Evolutionary conservation across 2,888 invertebrate species (phyloP).

Genomic region (Hyposoter didymator): DNA sequence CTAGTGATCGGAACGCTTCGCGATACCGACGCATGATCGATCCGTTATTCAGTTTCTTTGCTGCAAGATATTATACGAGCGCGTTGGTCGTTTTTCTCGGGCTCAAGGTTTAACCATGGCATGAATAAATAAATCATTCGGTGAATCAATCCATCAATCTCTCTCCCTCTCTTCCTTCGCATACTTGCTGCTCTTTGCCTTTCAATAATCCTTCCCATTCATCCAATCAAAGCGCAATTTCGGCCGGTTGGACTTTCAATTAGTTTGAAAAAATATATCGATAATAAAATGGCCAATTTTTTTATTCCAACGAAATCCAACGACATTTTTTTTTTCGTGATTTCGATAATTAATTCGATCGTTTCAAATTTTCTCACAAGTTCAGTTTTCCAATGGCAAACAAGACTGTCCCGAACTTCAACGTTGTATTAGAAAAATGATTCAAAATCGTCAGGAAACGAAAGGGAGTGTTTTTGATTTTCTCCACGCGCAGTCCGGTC

Average conservation of each 20-base stretch:
- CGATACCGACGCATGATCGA: not conserved
- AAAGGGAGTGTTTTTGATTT: too few species aligned
- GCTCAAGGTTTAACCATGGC: constrained; percentile 12
- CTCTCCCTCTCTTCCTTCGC: constrained; percentile 13
- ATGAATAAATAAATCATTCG: constrained; percentile 16
- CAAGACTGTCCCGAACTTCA: too few species aligned
- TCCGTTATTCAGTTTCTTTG: not conserved
- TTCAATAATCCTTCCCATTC: not conserved
- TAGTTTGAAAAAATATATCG: not conserved
- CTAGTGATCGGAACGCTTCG: not conserved
- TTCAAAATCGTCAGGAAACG: too few species aligned
- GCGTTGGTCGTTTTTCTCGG: not conserved
- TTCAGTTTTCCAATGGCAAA: too few species aligned
- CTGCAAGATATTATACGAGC: not conserved
- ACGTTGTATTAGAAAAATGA: too few species aligned
- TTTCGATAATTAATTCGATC: too few species aligned
- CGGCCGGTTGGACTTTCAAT: not conserved
- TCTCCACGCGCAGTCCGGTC: too few species aligned
- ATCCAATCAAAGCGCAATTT: not conserved
- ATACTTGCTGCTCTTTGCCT: constrained; percentile 27
- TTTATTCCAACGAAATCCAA: too few species aligned
- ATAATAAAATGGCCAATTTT: not conserved
- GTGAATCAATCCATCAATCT: not conserved
- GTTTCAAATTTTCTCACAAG: too few species aligned
- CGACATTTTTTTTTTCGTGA: too few species aligned